Evolutionary conservation across 2,888 invertebrate genomes (phyloP), one percentile per base, ranked within the genome.

Genomic region (Cantharis rufa): DNA sequence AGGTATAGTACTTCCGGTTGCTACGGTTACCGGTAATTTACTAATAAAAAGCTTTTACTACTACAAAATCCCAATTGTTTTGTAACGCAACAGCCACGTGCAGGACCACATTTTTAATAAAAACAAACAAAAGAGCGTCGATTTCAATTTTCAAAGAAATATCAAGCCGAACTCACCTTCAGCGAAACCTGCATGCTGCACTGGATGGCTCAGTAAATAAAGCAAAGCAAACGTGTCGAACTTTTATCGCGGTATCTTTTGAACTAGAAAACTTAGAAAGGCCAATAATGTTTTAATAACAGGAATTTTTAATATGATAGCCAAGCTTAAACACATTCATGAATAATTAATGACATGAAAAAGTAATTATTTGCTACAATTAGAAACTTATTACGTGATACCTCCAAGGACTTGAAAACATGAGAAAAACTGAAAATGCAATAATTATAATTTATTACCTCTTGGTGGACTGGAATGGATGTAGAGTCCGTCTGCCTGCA

Each of bases 381-480:
- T 63, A 21, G 10, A 66, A 66, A n/a, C 21, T 66, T 66, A 16
- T 69, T 69, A 16, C 16, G 69, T 32, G 28, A 32, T 69, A 32
- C 69, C 11, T 9, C 27, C 69, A 16, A 32, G 69, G 69, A 70
- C 28, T 70, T 70, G 13, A 7, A 61, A 32, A 15, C 10, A 48
- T n/a, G 15, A 62, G 10, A 69, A 78, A 69, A 70, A 76, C 61
- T 24, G 15, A 64, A 70, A 64, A 70, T 32, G 28, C 10, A 64
- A 72, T 15, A 66, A 79, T 4, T 0, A 0, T n/a, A 48, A 48
- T 48, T 5, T 48, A 89, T 90, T 88, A 93, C 93, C 87, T 90
- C 90, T 91, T 4, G 93, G 92, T 11, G 91, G 92, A 82, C 90
- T 93, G 82, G 91, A 91, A 86, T 93, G 92, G 9, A 92, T 89